Evolutionary conservation across 2,888 invertebrate genomes (phyloP).

Genomic region (Agrotis exclamationis): DNA sequence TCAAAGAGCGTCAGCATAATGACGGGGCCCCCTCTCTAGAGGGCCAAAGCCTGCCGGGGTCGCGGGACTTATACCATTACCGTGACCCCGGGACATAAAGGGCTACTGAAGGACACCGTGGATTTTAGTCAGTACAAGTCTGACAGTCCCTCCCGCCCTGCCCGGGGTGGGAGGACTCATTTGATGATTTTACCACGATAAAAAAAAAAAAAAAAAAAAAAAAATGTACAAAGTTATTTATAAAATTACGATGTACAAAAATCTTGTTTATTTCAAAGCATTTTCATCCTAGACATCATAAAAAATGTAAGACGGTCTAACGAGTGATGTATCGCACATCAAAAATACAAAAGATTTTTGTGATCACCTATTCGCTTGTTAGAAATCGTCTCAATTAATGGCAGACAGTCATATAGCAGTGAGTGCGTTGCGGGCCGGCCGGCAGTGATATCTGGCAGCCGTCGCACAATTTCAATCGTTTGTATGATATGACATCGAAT

Average conservation of each 20-base stretch:
- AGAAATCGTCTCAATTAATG: constrained; percentile 57
- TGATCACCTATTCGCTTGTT: constrained; percentile 41
- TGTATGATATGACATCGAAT: constrained; percentile 66
- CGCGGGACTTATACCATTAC: no score
- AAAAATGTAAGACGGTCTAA: constrained; percentile 47
- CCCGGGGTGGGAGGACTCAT: no score
- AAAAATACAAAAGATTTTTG: constrained; percentile 55
- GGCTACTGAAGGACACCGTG: no score
- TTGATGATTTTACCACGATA: no score
- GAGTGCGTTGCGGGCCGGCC: constrained; percentile 45
- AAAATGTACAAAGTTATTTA: constrained; percentile 14
- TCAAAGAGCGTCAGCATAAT: no score
- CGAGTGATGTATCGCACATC: constrained; percentile 47
- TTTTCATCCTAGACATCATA: constrained; percentile 55
- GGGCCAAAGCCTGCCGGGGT: no score
- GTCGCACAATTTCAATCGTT: constrained; percentile 59
- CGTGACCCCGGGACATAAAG: no score
- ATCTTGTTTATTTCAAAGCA: constrained; percentile 35
- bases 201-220: no score
- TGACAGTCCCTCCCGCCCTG: no score
- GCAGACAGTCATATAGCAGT: constrained; percentile 48
- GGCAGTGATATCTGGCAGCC: constrained; percentile 63
- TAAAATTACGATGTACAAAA: constrained; percentile 36
- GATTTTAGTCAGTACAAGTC: no score
- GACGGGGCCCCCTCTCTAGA: no score